Evolutionary conservation across 92 coral and sea anemone species (phyloP).

Genomic region (Bergia sp.): DNA sequence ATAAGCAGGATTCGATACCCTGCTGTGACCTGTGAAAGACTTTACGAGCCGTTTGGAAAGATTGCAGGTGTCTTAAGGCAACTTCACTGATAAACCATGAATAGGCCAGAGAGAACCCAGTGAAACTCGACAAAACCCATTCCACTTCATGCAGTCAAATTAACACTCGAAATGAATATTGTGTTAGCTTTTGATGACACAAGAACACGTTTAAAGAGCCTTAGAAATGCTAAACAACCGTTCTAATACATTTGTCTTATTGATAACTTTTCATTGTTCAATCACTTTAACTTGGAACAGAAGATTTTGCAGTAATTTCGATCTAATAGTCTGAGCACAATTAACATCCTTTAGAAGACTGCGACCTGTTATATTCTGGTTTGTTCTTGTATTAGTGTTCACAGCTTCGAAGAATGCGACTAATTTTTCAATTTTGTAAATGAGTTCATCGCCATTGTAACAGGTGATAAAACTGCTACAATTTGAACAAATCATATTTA

Average conservation of each 20-base stretch:
- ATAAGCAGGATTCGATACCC: constrained; percentile 26
- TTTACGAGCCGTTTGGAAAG: background rate
- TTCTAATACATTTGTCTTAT: background rate
- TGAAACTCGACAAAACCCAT: background rate
- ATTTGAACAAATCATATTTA: background rate
- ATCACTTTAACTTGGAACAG: constrained; percentile 27
- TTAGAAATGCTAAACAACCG: constrained; percentile 7
- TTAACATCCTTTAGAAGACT: background rate
- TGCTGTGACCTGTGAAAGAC: constrained; percentile 29
- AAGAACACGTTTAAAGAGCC: constrained; percentile 8
- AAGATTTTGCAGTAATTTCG: constrained; percentile 25
- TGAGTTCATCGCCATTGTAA: constrained; percentile 22
- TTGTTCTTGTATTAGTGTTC: constrained; percentile 13
- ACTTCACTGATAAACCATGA: background rate
- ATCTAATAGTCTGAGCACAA: constrained; percentile 18
- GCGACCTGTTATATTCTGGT: constrained; percentile 7
- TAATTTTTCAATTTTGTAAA: background rate
- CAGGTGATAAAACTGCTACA: constrained; percentile 9
- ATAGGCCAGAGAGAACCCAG: background rate
- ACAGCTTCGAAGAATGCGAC: constrained; percentile 30
- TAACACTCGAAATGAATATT: constrained; percentile 6
- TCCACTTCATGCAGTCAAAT: background rate
- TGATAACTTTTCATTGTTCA: constrained; percentile 7
- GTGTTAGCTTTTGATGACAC: background rate
- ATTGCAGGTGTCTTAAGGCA: constrained; percentile 21